Conservation (phyloP, 2,888 invertebrate species). For the Hirtodrosophila cameraria region DNA sequence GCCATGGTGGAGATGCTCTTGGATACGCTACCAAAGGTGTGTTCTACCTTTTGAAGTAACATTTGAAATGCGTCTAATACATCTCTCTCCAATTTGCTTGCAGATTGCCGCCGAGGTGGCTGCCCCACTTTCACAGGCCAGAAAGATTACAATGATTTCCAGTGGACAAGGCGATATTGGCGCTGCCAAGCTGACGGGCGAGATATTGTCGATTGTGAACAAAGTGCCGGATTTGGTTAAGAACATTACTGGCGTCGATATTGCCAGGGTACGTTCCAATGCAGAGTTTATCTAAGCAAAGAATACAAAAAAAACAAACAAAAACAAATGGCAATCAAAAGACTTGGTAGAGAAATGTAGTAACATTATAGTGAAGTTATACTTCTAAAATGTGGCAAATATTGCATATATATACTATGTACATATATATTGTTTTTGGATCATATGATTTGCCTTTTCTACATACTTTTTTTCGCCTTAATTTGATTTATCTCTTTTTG, state of each 20-base stretch:
- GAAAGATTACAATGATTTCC: constrained; percentile 98
- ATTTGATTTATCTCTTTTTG: constrained; percentile 74
- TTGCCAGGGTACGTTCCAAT: constrained; percentile 90
- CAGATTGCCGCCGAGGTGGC: constrained; percentile 98
- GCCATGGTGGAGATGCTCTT: constrained; percentile 98
- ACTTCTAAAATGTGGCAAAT: constrained; percentile 30
- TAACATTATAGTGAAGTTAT: constrained; percentile 47
- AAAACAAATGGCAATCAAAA: constrained; percentile 81
- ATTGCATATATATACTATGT: constrained; percentile 25
- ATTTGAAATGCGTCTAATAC: neutral
- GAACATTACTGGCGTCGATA: constrained; percentile 96
- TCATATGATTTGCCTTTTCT: constrained; percentile 34
- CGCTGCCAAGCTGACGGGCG: constrained; percentile 96
- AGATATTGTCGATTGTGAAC: constrained; percentile 96
- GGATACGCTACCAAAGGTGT: constrained; percentile 96
- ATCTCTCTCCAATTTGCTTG: constrained; percentile 6
- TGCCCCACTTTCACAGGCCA: constrained; percentile 96
- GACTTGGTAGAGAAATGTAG: constrained; percentile 77
- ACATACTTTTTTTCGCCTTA: constrained; percentile 50
- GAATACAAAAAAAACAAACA: constrained; percentile 11
- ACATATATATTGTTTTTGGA: constrained; percentile 18
- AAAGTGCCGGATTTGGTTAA: constrained; percentile 96
- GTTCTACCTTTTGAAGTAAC: neutral
- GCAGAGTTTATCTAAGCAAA: constrained; percentile 83
- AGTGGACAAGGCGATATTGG: constrained; percentile 96